Evolutionary conservation across 2,797 vertebrate genomes (phyloP).

Genomic region (Delichon dasypus): DNA sequence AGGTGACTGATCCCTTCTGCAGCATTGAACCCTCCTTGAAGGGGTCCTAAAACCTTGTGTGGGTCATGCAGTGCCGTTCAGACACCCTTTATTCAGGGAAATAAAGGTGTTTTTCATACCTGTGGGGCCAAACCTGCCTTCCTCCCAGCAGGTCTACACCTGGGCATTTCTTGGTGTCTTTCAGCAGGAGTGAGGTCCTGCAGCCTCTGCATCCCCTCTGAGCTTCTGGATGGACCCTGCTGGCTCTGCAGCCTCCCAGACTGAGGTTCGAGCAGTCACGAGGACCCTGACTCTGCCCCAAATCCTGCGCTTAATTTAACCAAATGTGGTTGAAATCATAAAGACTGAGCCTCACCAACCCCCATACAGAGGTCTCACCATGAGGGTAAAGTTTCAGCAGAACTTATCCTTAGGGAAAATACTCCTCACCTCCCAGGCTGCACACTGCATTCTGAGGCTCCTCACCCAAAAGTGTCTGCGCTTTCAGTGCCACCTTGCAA

Average conservation of each 20-base stretch:
- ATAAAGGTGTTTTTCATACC: neutral
- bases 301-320: neutral
- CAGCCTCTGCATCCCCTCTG: neutral
- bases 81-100: neutral
- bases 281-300: neutral
- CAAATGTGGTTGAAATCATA: neutral
- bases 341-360: neutral
- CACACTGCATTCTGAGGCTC: neutral
- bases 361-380: neutral
- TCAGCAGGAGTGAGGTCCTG: neutral
- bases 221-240: neutral
- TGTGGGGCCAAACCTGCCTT: neutral
- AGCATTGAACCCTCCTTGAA: neutral
- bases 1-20: neutral
- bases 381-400: neutral
- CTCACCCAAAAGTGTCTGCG: neutral
- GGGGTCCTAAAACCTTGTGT: neutral
- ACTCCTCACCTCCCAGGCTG: neutral
- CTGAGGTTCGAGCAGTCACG: neutral
- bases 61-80: fast-evolving
- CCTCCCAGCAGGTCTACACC: neutral
- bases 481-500: neutral
- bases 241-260: neutral
- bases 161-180: neutral
- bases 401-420: neutral